phyloP scores from a whole-genome alignment of 2,113 vertebrate species.

The Tachysurus fulvidraco region DNA sequence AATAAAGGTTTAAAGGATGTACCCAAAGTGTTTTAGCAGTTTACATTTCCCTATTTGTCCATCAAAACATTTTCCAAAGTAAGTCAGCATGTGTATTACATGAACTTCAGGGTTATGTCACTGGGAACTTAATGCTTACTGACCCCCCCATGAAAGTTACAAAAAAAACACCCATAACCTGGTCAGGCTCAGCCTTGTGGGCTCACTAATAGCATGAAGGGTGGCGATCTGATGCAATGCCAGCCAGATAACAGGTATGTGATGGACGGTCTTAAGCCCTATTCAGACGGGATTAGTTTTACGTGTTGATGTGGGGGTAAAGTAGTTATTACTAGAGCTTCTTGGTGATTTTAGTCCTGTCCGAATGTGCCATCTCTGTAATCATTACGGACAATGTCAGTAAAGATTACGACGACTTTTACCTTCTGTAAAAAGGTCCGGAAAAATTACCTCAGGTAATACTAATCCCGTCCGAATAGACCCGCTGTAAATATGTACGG shows the following conservation, averaged over 20 bases:
- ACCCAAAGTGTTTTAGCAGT: neutral
- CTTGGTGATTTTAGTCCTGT: too few species aligned
- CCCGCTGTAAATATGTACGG: too few species aligned
- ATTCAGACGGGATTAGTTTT: too few species aligned
- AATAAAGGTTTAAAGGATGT: neutral
- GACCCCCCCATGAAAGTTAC: neutral
- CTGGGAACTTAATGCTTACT: neutral
- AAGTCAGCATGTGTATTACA: neutral
- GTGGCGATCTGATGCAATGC: neutral
- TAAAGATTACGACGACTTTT: too few species aligned
- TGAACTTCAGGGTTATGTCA: neutral
- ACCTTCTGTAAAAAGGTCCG: too few species aligned
- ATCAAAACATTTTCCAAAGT: neutral
- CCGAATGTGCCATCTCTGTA: too few species aligned
- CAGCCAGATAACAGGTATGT: neutral
- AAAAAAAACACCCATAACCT: neutral
- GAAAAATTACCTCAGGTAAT: too few species aligned
- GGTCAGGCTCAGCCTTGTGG: neutral
- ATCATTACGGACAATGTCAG: too few species aligned
- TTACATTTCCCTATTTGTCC: neutral
- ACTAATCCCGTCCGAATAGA: too few species aligned
- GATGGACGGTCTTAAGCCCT: neutral
- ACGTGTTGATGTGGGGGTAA: too few species aligned
- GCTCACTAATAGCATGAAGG: neutral
- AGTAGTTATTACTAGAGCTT: too few species aligned